A percentile compares a stretch with the other conserved stretches of the same genome.
phyloP scores from a whole-genome alignment of 2,888 invertebrate species.

The Apoderus coryli region DNA sequence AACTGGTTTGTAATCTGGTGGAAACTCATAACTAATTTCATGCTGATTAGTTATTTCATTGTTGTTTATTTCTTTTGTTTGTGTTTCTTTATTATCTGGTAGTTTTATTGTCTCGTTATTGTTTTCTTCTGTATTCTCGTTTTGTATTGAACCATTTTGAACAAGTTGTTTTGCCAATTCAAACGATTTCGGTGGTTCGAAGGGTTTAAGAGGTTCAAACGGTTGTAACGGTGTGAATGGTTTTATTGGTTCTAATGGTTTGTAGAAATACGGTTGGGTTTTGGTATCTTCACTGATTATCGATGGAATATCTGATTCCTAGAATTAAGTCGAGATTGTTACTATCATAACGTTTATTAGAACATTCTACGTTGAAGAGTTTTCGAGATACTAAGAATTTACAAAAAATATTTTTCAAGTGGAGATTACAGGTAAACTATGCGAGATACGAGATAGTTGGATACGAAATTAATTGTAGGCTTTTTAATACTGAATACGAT shows the following conservation, averaged over 20 bases:
- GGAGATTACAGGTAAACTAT: too few relatives aligned
- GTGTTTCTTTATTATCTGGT: not conserved
- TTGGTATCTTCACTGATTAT: too few relatives aligned
- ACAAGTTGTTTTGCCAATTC: slow-evolving; percentile 23
- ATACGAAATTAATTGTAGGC: too few relatives aligned
- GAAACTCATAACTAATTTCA: slow-evolving; percentile 12
- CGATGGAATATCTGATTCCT: too few relatives aligned
- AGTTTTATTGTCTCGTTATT: not conserved
- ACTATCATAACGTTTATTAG: too few relatives aligned
- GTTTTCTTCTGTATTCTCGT: not conserved
- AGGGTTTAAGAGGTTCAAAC: slow-evolving; percentile 26
- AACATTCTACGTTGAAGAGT: too few relatives aligned
- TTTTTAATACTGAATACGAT: too few relatives aligned
- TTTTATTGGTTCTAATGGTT: slow-evolving; percentile 24
- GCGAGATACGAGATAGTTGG: too few relatives aligned
- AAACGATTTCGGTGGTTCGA: slow-evolving; percentile 27
- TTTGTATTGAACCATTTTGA: not conserved
- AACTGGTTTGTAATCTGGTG: slow-evolving; percentile 19
- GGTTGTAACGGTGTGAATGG: slow-evolving; percentile 21
- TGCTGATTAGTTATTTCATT: slow-evolving; percentile 8
- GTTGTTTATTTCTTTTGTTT: not conserved
- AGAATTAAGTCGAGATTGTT: too few relatives aligned
- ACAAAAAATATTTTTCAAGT: too few relatives aligned
- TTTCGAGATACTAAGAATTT: too few relatives aligned
- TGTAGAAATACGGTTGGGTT: too few relatives aligned